Conservation (phyloP, 2,888 invertebrate genomes). For the Rapana venosa region DNA sequence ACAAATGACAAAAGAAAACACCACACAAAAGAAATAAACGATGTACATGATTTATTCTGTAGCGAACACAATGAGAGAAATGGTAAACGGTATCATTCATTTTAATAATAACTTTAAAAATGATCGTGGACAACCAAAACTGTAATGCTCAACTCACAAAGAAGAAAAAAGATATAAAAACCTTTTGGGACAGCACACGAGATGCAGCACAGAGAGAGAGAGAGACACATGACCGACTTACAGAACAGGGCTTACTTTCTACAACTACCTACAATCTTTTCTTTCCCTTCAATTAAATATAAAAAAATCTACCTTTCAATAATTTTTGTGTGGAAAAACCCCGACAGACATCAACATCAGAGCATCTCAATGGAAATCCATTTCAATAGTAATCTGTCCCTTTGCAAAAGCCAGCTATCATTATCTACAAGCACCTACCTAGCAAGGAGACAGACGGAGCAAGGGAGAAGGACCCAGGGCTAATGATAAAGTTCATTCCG, state of each 20-base stretch:
- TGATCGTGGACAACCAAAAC: conserved; percentile 29
- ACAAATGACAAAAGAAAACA: not conserved
- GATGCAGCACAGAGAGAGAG: not conserved
- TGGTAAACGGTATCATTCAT: conserved; percentile 2
- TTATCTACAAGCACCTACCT: no score
- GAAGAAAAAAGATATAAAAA: conserved; percentile 14
- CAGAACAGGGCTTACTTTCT: not conserved
- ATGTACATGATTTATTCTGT: conserved; percentile 39
- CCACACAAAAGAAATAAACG: not conserved
- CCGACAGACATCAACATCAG: no score
- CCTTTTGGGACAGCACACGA: conserved; percentile 3
- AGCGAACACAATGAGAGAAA: conserved; percentile 21
- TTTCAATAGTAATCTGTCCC: no score
- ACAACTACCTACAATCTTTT: not conserved
- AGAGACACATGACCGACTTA: not conserved
- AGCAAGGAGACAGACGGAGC: not conserved
- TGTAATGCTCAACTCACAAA: conserved; percentile 19
- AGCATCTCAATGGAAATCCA: no score
- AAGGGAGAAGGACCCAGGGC: not conserved
- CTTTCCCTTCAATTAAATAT: not conserved
- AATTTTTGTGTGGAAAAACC: no score
- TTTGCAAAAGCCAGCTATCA: no score
- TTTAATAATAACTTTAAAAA: conserved; percentile 26
- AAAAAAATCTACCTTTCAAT: no score
- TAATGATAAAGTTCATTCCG: not conserved